Base-by-base conservation (phyloP, 2,888 invertebrate species). In the Sialis lutaria region DNA sequence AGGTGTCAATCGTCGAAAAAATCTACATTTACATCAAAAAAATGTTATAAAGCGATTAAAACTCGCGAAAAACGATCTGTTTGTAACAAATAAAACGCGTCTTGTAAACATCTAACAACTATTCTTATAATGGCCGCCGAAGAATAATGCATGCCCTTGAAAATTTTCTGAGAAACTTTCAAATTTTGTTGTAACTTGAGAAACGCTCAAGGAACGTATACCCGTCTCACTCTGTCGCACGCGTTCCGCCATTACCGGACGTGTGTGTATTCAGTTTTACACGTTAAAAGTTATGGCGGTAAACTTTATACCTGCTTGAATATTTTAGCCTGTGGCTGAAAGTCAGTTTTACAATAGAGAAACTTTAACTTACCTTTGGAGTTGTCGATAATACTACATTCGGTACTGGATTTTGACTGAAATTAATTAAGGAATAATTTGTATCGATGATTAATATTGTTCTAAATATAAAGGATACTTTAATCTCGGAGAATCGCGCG, bases 161-260 rank as follows among this genome's bases (percentile, higher is more conserved):
- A 63, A 61, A 61, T 58, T 59, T 64, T 63, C 63, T 63, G 55
- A 63, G 63, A 64, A 61, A 62, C 49, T 51, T 51, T 51, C 46
- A 51, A 51, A 49, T 51, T 51, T 49, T 48, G 39, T 47, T 47
- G 22, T 22, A 22, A 22, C 22, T 22, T 22, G 22, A 22, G 22
- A 22, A 22, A 22, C 4, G 22, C 22, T 22, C 22, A 22, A 22
- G 22, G 22, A 22, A 22, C 22, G 22, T 22, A 4, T 22, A 22
- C 2, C 22, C 22, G 22, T 22, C 22, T 22, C 22, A 22, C 22
- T 22, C 12, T 34, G 8, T 44, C 44, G 22, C 22, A 13, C 22
- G 22, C 22, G 4, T 22, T 22, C 22, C 22, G 22, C 22, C 22
- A 22, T 22, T 22, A 22, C 22, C 22, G 44, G 30, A 43, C 13